These are phyloP conservation scores for Zapus hudsonius DNA, from an alignment of 2,113 vertebrate genomes.

Conservation along the genomic window DNA sequence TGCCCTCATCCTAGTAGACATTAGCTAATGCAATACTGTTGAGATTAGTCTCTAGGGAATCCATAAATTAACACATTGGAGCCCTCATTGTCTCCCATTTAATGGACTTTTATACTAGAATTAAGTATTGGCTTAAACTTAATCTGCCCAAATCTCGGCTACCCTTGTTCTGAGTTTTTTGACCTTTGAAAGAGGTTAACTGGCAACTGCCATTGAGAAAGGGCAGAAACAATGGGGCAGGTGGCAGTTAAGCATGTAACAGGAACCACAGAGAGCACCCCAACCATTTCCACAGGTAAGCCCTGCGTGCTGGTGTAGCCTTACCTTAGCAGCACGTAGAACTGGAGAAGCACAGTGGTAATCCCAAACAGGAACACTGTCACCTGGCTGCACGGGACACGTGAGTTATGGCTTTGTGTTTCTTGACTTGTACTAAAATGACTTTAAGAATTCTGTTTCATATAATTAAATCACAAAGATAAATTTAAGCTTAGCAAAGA, in stretches of 20 bases:
- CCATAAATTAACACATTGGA: accelerated
- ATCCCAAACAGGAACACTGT: conserved; percentile 44
- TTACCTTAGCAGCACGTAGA: conserved; percentile 75
- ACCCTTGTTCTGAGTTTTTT: neutral
- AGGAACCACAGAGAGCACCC: neutral
- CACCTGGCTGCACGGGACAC: conserved; percentile 57
- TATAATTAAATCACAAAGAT: neutral
- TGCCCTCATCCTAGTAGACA: neutral
- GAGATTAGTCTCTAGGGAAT: conserved; percentile 11
- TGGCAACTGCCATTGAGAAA: neutral
- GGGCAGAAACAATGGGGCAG: conserved; percentile 60
- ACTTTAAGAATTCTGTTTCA: neutral
- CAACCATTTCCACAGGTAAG: neutral
- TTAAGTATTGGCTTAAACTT: neutral
- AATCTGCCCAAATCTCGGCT: neutral
- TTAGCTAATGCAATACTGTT: neutral
- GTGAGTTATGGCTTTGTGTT: neutral
- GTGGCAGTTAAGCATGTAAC: neutral
- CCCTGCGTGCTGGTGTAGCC: neutral
- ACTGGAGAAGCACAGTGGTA: conserved; percentile 50
- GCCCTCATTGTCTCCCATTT: neutral
- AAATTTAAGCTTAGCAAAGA: neutral
- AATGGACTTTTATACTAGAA: neutral
- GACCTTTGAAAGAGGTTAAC: neutral
- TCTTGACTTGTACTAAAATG: neutral